Base-by-base conservation (phyloP, 1,140 invertebrate genomes). In the Battus philenor region DNA sequence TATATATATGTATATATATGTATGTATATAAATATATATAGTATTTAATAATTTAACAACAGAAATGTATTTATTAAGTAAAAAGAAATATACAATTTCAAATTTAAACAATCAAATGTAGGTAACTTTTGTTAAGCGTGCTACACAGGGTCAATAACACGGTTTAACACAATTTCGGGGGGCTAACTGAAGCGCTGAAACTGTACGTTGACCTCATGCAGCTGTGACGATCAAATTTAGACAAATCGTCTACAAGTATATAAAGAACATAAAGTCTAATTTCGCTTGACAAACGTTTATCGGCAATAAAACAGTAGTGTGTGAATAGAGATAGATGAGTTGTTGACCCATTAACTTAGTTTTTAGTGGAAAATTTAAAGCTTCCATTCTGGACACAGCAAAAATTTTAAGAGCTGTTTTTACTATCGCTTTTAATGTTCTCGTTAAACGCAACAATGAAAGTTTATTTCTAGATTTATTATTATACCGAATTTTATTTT, bases 91-190 rank as follows among this genome's bases (percentile, higher is more conserved):
- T n/a, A n/a, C n/a, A n/a, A n/a, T n/a, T n/a, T n/a, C n/a, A n/a
- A n/a, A n/a, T n/a, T n/a, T n/a, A n/a, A n/a, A n/a, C 11, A 50
- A 31, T 9, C 15, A 33, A 32, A 10, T 29, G 9, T 7, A 22
- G 30, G 17, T 39, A 44, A 24, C n/a, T 24, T 38, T 24, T 29
- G 27, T 44, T 10, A 30, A 30, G 15, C 38, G 31, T 44, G 16
- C 26, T 36, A 20, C 15, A 20, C 36, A 11, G 39, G 59, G 38
- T 59, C 56, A 67, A 57, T 20, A 49, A 44, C 59, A 45, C 20
- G 17, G 36, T 36, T 66, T 65, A 58, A 26, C 63, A 67, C 59
- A 63, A 52, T 67, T 67, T 61, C 45, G 47, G 39, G 47, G 39
- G 9, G 32, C 32, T 33, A 33, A 33, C 32, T 33, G 50, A 56